phyloP scores from a whole-genome alignment of 2,797 vertebrate species.

The Yasuhikotakia modesta region DNA sequence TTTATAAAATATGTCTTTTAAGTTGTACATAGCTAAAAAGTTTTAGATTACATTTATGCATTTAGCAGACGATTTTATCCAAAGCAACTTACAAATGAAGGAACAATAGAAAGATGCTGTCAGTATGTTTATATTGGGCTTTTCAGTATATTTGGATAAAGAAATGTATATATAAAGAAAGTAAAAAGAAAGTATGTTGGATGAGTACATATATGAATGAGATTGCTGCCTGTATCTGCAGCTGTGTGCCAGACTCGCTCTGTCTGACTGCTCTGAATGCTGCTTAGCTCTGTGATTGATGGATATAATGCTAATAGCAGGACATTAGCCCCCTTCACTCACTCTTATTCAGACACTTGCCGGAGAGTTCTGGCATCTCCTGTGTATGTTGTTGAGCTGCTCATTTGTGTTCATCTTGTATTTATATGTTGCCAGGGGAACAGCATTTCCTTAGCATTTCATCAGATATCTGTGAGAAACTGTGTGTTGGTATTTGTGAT shows the following conservation, averaged over 20 bases:
- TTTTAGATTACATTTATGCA: no score
- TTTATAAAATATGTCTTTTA: no score
- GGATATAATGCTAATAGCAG: constrained; percentile 28
- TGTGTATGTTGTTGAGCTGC: not conserved
- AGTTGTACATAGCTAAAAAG: no score
- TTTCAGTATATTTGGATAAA: no score
- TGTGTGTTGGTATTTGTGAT: not conserved
- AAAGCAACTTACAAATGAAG: no score
- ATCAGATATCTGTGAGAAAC: not conserved
- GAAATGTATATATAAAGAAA: no score
- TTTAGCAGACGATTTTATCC: no score
- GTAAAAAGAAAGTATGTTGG: no score
- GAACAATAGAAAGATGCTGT: no score
- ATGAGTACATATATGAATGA: not conserved
- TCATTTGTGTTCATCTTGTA: constrained; percentile 8
- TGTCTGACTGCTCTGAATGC: constrained; percentile 27
- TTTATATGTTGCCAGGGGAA: constrained; percentile 2
- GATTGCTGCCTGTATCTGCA: not conserved
- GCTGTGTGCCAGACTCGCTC: not conserved
- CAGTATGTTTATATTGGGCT: no score
- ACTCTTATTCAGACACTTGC: not conserved
- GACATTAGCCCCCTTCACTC: constrained; percentile 14
- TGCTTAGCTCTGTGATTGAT: constrained; percentile 36
- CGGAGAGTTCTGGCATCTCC: not conserved
- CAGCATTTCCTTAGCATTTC: not conserved